A percentile compares a stretch with the other conserved stretches of the same genome.
phyloP scores from a whole-genome alignment of 2,888 invertebrate genomes.

The Serripes groenlandicus region DNA sequence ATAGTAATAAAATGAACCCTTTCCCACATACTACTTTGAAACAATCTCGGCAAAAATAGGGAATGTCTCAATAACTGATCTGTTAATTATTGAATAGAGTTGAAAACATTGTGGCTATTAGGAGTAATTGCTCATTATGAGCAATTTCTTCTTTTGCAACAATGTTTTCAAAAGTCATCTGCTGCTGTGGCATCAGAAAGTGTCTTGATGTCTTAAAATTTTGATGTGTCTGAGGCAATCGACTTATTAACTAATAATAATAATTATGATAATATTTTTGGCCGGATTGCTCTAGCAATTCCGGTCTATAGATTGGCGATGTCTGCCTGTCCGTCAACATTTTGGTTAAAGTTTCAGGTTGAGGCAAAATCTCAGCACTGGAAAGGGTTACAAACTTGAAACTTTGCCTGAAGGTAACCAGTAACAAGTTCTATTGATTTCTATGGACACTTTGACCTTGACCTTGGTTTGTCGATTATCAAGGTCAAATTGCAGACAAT shows the following conservation, averaged over 20 bases:
- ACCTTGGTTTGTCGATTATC: too few species aligned
- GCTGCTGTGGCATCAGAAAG: background rate
- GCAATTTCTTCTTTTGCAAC: conserved; percentile 5
- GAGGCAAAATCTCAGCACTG: too few species aligned
- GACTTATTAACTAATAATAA: background rate
- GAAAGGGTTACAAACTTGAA: too few species aligned
- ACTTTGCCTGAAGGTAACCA: too few species aligned
- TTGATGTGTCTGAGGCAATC: background rate
- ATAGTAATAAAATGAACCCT: too few species aligned
- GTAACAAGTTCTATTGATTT: too few species aligned
- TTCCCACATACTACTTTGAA: too few species aligned
- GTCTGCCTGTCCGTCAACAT: background rate
- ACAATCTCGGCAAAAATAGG: too few species aligned
- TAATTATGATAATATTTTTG: background rate
- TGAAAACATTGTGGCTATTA: background rate
- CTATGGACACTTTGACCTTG: too few species aligned
- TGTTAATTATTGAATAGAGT: too few species aligned
- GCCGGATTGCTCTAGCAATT: background rate
- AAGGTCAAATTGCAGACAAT: too few species aligned
- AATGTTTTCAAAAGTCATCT: background rate
- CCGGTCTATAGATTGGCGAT: background rate
- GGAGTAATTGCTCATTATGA: background rate
- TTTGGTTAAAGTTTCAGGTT: background rate
- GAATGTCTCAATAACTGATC: too few species aligned
- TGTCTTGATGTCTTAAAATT: background rate